Evolutionary conservation across 2,888 invertebrate species (phyloP).

Genomic region (Drosophila fungiperda): DNA sequence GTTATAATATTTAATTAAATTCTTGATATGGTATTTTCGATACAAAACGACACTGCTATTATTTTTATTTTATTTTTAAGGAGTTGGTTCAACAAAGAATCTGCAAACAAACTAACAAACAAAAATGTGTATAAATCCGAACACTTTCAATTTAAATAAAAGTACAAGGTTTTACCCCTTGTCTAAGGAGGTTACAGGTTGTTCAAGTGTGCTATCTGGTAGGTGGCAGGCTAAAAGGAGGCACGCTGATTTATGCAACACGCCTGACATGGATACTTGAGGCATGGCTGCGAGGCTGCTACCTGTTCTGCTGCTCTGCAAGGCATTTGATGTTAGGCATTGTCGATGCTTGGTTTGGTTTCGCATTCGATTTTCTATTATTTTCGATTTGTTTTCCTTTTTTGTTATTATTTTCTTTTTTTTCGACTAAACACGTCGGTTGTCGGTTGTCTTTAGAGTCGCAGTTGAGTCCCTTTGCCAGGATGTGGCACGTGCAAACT

Average conservation of each 20-base stretch:
- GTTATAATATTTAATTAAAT: background rate
- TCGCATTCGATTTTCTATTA: conserved; percentile 9
- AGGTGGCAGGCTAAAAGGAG: background rate
- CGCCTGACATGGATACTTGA: conserved; percentile 42
- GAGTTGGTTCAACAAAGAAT: background rate
- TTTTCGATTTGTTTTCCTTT: conserved; percentile 11
- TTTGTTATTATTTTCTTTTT: background rate
- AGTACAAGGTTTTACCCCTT: background rate
- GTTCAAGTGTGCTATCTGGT: background rate
- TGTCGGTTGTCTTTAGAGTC: conserved; percentile 23
- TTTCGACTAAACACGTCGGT: conserved; percentile 39
- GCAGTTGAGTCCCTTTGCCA: conserved; percentile 5
- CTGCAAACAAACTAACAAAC: background rate
- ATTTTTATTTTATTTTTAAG: background rate
- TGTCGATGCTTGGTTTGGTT: conserved; percentile 38
- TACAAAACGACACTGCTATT: accelerated
- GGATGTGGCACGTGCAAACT: conserved; percentile 56
- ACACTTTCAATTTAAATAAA: background rate
- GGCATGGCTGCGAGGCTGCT: conserved; percentile 25
- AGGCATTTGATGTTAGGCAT: conserved; percentile 37
- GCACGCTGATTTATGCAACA: conserved; percentile 59
- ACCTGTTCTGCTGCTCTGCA: conserved; percentile 42
- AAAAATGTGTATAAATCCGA: background rate
- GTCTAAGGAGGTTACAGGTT: background rate
- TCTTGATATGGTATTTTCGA: background rate